A percentile compares a stretch with the other conserved stretches of the same genome.
These are phyloP conservation scores for Enhydra lutris DNA, from an alignment of 2,113 vertebrate genomes.

Conservation along the genomic window DNA sequence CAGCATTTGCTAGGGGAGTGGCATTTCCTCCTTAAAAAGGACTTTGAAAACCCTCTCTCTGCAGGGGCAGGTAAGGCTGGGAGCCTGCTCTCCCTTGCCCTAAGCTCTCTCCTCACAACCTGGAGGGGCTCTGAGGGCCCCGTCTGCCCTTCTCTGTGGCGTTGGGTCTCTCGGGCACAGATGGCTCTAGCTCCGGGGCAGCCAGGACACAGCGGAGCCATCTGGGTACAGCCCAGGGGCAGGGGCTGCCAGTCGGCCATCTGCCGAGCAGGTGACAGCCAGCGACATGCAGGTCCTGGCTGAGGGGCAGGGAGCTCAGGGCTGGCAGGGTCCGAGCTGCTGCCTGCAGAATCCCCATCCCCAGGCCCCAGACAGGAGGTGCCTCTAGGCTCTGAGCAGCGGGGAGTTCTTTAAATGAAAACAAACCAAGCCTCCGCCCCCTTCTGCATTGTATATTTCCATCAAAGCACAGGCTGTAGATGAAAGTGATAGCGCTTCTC, in stretches of 20 bases:
- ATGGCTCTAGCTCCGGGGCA: conserved; percentile 62
- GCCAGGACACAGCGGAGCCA: conserved; percentile 50
- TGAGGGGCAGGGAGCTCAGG: neutral
- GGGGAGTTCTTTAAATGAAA: neutral
- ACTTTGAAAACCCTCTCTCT: neutral
- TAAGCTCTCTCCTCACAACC: neutral
- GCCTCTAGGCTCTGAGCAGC: neutral
- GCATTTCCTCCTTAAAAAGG: neutral
- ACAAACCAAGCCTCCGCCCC: neutral
- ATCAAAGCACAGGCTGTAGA: neutral
- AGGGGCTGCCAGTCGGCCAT: conserved; percentile 61
- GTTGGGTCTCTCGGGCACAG: conserved; percentile 50
- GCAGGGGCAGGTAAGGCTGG: neutral
- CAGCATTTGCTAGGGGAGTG: neutral
- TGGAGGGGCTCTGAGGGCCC: neutral
- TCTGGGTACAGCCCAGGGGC: conserved; percentile 50
- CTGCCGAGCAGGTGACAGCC: conserved; percentile 65
- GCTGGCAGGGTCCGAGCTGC: neutral
- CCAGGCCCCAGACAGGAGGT: neutral
- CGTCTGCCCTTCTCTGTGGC: neutral
- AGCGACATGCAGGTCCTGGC: neutral
- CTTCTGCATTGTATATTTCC: neutral
- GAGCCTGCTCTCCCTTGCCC: neutral
- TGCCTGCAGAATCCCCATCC: neutral
- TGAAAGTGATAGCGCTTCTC: no score